phyloP scores from a whole-genome alignment of 2,113 vertebrate genomes.

The Saiga tatarica region DNA sequence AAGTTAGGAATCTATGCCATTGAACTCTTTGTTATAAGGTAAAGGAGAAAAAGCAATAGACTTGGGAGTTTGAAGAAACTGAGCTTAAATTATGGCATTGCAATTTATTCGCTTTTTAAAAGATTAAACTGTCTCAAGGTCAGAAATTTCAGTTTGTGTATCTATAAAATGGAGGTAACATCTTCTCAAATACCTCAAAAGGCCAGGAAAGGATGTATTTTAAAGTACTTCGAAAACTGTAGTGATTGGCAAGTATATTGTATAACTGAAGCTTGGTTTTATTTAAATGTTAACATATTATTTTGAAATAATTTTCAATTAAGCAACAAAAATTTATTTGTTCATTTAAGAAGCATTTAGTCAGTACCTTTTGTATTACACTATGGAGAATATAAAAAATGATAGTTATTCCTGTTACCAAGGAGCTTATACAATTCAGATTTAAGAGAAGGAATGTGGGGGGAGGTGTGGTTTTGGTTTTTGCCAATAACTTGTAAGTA shows the following conservation, averaged over 20 bases:
- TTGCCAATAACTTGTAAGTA: neutral
- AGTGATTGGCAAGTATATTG: neutral
- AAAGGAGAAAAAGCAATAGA: neutral
- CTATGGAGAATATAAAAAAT: neutral
- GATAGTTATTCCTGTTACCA: neutral
- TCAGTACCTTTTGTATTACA: constrained; percentile 1
- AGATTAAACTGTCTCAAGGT: neutral
- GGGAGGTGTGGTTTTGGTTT: neutral
- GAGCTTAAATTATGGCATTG: neutral
- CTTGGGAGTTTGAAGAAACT: neutral
- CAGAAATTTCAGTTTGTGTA: constrained; percentile 30
- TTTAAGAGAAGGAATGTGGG: neutral
- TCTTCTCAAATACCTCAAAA: neutral
- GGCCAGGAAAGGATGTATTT: neutral
- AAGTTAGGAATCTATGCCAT: neutral
- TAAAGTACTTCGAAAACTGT: constrained; percentile 34
- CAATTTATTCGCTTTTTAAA: constrained; percentile 33
- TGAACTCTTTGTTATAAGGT: neutral
- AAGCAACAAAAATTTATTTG: neutral
- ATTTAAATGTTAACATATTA: constrained; percentile 46
- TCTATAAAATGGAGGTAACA: neutral
- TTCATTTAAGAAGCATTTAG: constrained; percentile 37
- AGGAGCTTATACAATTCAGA: neutral
- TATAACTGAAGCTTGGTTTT: neutral
- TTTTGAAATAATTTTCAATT: constrained; percentile 39